Conservation (phyloP, 35 echinoderm and acorn worm genomes). For the Eucidaris tribuloides region DNA sequence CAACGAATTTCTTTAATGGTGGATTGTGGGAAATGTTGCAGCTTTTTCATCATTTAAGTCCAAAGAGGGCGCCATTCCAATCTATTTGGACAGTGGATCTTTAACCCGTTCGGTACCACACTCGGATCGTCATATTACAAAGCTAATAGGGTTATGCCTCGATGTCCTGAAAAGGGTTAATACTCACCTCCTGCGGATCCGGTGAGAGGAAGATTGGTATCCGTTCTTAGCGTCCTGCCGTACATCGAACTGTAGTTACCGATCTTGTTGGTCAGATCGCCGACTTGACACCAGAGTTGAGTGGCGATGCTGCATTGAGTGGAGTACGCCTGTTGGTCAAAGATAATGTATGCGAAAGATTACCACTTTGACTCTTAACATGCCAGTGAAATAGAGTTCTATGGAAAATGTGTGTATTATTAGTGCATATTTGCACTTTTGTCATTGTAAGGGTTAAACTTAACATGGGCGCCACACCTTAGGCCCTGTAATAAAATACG, state of each 20-base stretch:
- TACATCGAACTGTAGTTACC: conserved; percentile 37
- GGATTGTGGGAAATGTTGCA: background rate
- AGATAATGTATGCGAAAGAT: background rate
- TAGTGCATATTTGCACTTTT: background rate
- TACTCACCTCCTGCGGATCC: conserved; percentile 37
- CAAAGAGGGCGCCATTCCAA: background rate
- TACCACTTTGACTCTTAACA: background rate
- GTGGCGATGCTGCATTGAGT: conserved; percentile 32
- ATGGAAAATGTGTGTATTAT: background rate
- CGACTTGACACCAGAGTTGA: conserved; percentile 56
- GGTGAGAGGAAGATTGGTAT: conserved; percentile 47
- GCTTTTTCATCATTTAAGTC: background rate
- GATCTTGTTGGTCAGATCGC: conserved; percentile 52
- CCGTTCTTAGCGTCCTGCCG: conserved; percentile 28
- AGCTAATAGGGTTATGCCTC: no score
- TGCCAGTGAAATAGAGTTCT: background rate
- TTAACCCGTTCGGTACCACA: background rate
- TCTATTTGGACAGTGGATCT: background rate
- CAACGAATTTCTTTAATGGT: background rate
- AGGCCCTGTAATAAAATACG: no score
- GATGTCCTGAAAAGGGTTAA: background rate
- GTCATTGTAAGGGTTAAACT: background rate
- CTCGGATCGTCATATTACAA: background rate
- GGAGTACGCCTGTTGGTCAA: conserved; percentile 3
- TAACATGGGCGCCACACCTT: background rate